Evolutionary conservation across 2,888 invertebrate genomes (phyloP).

Genomic region (Pristionchus entomophagus): DNA sequence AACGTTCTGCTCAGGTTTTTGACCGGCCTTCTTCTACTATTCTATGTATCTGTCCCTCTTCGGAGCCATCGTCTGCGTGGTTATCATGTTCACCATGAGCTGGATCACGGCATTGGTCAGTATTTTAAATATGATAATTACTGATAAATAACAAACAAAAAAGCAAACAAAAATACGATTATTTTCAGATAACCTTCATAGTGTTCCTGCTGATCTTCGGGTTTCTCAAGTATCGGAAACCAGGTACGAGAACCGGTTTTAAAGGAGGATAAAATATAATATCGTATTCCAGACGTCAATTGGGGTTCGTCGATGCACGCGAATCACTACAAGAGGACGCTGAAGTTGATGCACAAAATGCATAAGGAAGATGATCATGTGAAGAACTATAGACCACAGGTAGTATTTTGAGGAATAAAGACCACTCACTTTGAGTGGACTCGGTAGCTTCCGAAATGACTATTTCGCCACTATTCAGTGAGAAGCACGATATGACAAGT

Average conservation of each 20-base stretch:
- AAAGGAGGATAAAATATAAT: background rate
- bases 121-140: too few species aligned
- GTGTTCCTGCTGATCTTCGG: constrained; percentile 41
- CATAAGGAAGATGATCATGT: constrained; percentile 92
- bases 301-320: constrained; percentile 98
- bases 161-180: background rate
- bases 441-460: too few species aligned
- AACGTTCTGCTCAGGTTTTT: constrained; percentile 66
- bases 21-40: constrained; percentile 82
- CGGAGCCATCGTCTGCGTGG: constrained; percentile 82
- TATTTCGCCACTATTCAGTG: too few species aligned
- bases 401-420: too few species aligned
- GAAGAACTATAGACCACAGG: constrained; percentile 86
- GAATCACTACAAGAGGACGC: constrained; percentile 91
- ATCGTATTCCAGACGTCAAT: constrained; percentile 83
- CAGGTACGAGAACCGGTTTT: background rate
- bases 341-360: constrained; percentile 89
- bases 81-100: constrained; percentile 79
- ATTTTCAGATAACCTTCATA: constrained; percentile 27
- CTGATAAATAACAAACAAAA: too few species aligned
- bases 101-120: constrained; percentile 68
- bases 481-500: too few species aligned
- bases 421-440: too few species aligned
- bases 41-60: constrained; percentile 89
- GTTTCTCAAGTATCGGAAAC: constrained; percentile 39